Base-by-base conservation (phyloP, 2,888 invertebrate genomes). In the Lissocephala sabroskyi region DNA sequence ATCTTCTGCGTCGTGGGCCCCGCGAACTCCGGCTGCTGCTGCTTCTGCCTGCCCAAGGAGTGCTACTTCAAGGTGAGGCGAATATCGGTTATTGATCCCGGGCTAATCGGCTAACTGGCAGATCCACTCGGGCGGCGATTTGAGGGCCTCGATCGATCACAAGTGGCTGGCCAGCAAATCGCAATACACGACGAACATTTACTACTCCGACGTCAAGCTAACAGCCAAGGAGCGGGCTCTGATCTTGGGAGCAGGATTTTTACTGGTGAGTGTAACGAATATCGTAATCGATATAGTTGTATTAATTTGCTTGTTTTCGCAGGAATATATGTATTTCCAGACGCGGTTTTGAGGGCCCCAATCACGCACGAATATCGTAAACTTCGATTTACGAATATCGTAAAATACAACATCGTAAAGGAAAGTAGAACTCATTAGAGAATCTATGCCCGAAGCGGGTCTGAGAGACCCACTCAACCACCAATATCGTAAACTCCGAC, bases 161-260 rank as follows among this genome's bases (percentile, higher is more conserved):
- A 90, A 90, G 36, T 93, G 92, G 92, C 87, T 92, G 76, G 86
- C 88, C 44, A 86, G 88, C 23, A 85, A 90, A 50, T 88, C 89
- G 26, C 90, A 89, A 67, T 92, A 95, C 75, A 90, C 90, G 42
- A 89, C 95, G 52, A 90, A 90, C 41, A 85, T 96, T 32, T 89
- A 89, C 41, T 92, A 94, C 77, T 93, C 95, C 0, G 87, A 89
- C 59, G 76, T 86, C 0, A 90, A 91, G 40, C 87, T 90, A 14
- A 91, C 93, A 70, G 89, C 91, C 1, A 91, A 89, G 65, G 88
- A 92, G 46, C 95, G 96, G 79, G 93, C 94, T 0, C 84, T 94
- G 2, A 86, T 96, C 44, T 81, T 96, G 18, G 96, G 92, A 3
- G 90, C 94, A 39, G 89, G 92, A 0, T 95, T 96, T 85, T 86